A percentile compares a stretch with the other conserved stretches of the same genome.
Evolutionary conservation across 53 echinoderm and acorn worm species (phyloP).

Genomic region (Holothuria scabra): DNA sequence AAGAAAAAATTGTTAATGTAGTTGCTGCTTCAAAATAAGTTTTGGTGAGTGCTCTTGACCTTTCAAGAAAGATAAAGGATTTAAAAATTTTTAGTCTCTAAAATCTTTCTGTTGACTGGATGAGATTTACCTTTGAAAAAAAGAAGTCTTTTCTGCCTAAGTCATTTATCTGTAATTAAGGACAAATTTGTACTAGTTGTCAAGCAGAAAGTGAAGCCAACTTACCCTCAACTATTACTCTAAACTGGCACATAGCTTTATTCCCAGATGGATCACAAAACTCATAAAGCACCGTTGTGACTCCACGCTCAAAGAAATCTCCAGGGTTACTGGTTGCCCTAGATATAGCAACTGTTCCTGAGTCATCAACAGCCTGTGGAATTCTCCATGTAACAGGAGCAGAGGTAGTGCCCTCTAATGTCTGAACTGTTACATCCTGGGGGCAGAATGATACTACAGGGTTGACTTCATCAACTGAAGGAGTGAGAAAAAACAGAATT

Average conservation of each 20-base stretch:
- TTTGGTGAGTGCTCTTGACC: no score
- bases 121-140: no score
- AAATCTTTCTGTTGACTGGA: no score
- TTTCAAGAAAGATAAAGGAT: no score
- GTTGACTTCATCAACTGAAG: not conserved
- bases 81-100: no score
- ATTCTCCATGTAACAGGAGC: not conserved
- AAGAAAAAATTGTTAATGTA: no score
- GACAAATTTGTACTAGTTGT: no score
- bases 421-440: not conserved
- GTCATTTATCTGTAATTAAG: no score
- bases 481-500: not conserved
- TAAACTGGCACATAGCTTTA: conserved; percentile 59
- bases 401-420: not conserved
- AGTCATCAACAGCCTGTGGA: conserved; percentile 2
- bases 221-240: conserved; percentile 68
- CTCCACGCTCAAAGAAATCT: conserved; percentile 56
- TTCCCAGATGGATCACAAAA: conserved; percentile 51
- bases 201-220: not conserved
- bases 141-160: no score
- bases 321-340: conserved; percentile 54
- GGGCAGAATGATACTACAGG: conserved; percentile 33
- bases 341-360: not conserved
- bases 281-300: conserved; percentile 60
- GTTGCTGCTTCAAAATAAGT: no score